Conservation (phyloP, 1,140 invertebrate genomes). For the Drosophila kikkawai region DNA sequence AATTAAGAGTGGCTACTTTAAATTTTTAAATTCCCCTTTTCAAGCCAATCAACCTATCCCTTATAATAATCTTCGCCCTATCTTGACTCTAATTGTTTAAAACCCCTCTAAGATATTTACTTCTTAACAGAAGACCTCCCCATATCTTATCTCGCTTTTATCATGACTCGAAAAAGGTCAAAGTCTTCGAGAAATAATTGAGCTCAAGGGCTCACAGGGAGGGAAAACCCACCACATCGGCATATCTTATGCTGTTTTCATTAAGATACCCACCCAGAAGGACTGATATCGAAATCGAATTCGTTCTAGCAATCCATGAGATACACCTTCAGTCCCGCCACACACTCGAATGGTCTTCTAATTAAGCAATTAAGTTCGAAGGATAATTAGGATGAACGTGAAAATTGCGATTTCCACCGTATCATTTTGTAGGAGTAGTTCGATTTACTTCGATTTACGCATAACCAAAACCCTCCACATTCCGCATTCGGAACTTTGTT, state of each 20-base stretch:
- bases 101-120: constrained; percentile 1
- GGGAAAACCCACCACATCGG: background rate
- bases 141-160: constrained; percentile 11
- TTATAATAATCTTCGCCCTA: background rate
- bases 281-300: constrained; percentile 27
- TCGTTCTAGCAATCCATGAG: constrained; percentile 30
- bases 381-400: constrained; percentile 68
- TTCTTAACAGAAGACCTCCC: background rate
- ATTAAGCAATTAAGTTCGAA: constrained; percentile 61
- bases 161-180: background rate
- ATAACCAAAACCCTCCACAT: constrained; percentile 64
- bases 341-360: constrained; percentile 45
- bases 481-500: constrained; percentile 29
- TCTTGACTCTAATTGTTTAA: constrained; percentile 14
- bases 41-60: background rate
- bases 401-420: constrained; percentile 75
- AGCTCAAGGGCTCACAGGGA: background rate
- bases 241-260: constrained; percentile 38
- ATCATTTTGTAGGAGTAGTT: constrained; percentile 37
- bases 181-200: constrained; percentile 5
- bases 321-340: constrained; percentile 25
- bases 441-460: constrained; percentile 54
- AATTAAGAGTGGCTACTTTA: too few species aligned
- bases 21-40: too few species aligned
- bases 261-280: constrained; percentile 18